A percentile compares a stretch with the other conserved stretches of the same genome.
phyloP scores from a whole-genome alignment of 2,888 invertebrate species.

The Aelia acuminata region DNA sequence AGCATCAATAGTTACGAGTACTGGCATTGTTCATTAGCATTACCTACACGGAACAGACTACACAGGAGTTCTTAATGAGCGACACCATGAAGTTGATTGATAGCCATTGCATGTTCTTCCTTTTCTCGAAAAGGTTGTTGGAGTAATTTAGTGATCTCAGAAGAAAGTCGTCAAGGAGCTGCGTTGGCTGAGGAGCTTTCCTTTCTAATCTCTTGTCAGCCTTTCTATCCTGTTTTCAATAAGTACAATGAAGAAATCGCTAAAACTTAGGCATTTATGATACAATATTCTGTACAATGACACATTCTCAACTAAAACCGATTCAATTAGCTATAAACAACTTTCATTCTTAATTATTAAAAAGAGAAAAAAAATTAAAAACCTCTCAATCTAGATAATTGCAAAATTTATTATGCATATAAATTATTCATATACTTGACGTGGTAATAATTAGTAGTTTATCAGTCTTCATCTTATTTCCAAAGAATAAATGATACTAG shows the following conservation, averaged over 20 bases:
- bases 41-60: not conserved
- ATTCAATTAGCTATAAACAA: too few species aligned
- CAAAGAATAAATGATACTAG: too few species aligned
- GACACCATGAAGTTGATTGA: not conserved
- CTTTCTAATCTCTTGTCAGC: not conserved
- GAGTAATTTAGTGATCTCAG: not conserved
- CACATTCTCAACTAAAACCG: too few species aligned
- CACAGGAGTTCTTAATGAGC: not conserved
- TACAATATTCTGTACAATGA: too few species aligned
- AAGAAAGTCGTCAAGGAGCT: not conserved
- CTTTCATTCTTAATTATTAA: too few species aligned
- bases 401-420: too few species aligned
- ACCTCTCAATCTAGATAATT: too few species aligned
- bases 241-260: not conserved
- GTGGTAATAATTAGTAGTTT: too few species aligned
- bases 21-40: not conserved
- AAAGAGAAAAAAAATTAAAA: too few species aligned
- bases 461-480: too few species aligned
- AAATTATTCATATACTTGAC: too few species aligned
- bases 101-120: not conserved
- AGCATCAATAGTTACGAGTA: not conserved
- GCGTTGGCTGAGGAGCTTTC: not conserved
- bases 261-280: too few species aligned
- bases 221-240: not conserved
- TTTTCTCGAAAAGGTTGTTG: not conserved